These are phyloP conservation scores for Scomberomorus guttatus DNA, from an alignment of 2,797 vertebrate species.

Conservation along the genomic window DNA sequence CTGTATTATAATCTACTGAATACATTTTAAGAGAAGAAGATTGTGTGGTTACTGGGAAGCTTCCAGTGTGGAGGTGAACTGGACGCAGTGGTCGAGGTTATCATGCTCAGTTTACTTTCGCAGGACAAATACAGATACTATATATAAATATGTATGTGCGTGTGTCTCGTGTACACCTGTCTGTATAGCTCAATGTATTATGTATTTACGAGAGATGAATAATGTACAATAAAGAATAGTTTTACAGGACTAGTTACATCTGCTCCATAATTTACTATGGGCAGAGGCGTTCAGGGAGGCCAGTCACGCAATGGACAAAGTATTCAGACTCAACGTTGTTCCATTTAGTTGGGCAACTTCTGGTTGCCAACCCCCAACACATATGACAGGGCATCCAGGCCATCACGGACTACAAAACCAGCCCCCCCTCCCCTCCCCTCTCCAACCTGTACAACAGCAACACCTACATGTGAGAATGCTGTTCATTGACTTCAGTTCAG, in stretches of 20 bases:
- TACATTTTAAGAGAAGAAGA: background rate
- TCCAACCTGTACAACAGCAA: too few species aligned
- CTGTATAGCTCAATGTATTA: conserved; percentile 56
- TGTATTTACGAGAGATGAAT: conserved; percentile 74
- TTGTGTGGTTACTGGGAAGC: background rate
- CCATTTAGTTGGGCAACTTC: conserved; percentile 3
- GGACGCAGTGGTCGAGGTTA: background rate
- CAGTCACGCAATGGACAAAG: conserved; percentile 69
- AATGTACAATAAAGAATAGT: conserved; percentile 75
- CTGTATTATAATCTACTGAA: background rate
- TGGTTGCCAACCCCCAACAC: background rate
- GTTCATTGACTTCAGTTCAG: too few species aligned
- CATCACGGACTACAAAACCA: too few species aligned
- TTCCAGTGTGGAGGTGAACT: background rate
- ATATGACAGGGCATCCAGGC: too few species aligned
- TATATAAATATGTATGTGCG: conserved; percentile 19
- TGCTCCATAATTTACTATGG: conserved; percentile 72
- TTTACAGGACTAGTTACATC: conserved; percentile 77
- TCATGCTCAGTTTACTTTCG: background rate
- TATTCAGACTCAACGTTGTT: conserved; percentile 5
- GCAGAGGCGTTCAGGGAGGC: conserved; percentile 66
- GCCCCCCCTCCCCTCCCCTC: background rate
- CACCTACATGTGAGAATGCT: too few species aligned
- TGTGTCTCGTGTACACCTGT: conserved; percentile 26
- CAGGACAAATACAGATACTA: conserved; percentile 20